phyloP scores from a whole-genome alignment of 2,888 invertebrate species.

The Drosophila antonietae region DNA sequence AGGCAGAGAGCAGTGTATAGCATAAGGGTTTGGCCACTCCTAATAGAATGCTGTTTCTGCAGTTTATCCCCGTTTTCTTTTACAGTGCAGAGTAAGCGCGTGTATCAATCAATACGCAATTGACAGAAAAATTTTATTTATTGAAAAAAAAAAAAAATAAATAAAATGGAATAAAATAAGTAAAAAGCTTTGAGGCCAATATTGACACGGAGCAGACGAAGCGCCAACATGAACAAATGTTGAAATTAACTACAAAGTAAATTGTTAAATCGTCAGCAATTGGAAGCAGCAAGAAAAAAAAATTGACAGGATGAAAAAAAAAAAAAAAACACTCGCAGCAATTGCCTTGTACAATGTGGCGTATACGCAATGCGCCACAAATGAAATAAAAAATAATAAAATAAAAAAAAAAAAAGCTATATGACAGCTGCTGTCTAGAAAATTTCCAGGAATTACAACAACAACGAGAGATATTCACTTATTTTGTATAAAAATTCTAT shows the following conservation, averaged over 20 bases:
- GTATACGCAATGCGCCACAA: conserved; percentile 62
- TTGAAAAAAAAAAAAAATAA: conserved; percentile 36
- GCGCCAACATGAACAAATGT: conserved; percentile 20
- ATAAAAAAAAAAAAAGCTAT: conserved; percentile 3
- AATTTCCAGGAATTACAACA: neutral
- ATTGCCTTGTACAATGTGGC: conserved; percentile 57
- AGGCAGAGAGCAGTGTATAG: neutral
- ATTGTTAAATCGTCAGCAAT: conserved; percentile 67
- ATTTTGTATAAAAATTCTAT: neutral
- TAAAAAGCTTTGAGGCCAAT: conserved; percentile 39
- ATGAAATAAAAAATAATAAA: neutral
- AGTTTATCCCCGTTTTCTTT: neutral
- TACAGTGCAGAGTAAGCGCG: conserved; percentile 27
- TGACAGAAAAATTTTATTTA: conserved; percentile 76
- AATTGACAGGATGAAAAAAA: neutral
- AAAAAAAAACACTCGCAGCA: conserved; percentile 14
- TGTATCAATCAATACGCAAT: conserved; percentile 80
- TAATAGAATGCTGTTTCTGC: neutral
- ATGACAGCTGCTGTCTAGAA: conserved; percentile 5
- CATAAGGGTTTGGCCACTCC: conserved; percentile 14
- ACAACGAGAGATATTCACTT: neutral
- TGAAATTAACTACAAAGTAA: conserved; percentile 63
- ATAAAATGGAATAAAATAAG: conserved; percentile 13
- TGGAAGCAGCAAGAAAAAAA: neutral
- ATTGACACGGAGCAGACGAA: conserved; percentile 54